These are phyloP conservation scores for Stenurella melanura DNA, from an alignment of 2,888 invertebrate genomes.

Conservation along the genomic window DNA sequence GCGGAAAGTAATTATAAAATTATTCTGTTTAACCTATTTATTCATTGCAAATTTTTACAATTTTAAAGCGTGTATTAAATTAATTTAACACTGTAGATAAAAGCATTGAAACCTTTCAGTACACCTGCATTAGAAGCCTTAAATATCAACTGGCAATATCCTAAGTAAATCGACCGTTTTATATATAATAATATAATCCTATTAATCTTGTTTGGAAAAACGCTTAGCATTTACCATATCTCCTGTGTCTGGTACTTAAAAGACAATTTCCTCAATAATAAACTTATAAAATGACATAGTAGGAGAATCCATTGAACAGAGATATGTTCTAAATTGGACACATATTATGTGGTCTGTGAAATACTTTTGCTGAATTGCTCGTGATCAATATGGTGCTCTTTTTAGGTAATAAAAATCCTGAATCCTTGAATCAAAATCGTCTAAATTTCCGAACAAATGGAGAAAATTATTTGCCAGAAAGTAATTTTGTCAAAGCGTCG, in stretches of 20 bases:
- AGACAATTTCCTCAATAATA: conserved; percentile 38
- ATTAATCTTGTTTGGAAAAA: conserved; percentile 27
- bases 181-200: conserved; percentile 5
- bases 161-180: conserved; percentile 8
- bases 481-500: not conserved
- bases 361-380: conserved; percentile 42
- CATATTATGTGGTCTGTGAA: conserved; percentile 43
- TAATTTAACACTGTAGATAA: not conserved
- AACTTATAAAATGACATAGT: conserved; percentile 33
- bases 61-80: not conserved
- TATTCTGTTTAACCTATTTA: not conserved
- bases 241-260: conserved; percentile 30
- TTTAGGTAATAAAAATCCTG: conserved; percentile 38
- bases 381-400: conserved; percentile 27
- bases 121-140: conserved; percentile 15
- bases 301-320: conserved; percentile 35
- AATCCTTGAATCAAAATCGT: conserved; percentile 39
- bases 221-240: conserved; percentile 29
- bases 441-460: conserved; percentile 24
- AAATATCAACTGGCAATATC: not conserved
- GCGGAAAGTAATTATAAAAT: not conserved
- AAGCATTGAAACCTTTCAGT: conserved; percentile 18
- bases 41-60: not conserved
- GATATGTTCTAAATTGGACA: conserved; percentile 44
- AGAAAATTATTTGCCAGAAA: conserved; percentile 12